Evolutionary conservation across 2,113 vertebrate species (phyloP), one percentile per base, ranked within the genome.

Genomic region (Malurus elegans): DNA sequence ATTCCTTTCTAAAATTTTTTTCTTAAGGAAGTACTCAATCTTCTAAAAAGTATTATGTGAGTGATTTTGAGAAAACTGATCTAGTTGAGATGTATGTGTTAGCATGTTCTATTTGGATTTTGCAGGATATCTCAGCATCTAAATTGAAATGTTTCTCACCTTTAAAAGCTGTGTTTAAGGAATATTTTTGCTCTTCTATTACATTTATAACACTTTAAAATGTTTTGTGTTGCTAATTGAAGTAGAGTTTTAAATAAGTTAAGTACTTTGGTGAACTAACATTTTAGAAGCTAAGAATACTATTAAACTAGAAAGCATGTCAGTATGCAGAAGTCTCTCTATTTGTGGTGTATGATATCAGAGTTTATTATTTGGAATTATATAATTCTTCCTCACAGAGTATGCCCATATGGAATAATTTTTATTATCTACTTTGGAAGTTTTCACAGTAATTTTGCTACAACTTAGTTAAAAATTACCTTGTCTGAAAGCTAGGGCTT

Each of bases 381-480:
- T 25, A 40, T 84, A 92, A 81, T 61, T 84, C 60, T 45, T 94
- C 78, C 80, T 84, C 17, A 28, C 87, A 92, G 86, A 92, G 8
- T 71, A 67, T 89, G 61, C 24, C 80, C 14, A 20, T 60, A 71
- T 40, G 92, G 93, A 92, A 91, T 96, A 71, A 40, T 47, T 95
- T 92, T 95, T 96, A 89, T 92, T 76, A 92, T 56, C 69, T 84
- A 18, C 40, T 84, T 81, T 23, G 26, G 20, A 94, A 81, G 21
- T 92, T 95, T 94, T 81, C 32, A 40, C 20, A 51, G 69, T 87
- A 85, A 79, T 96, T 96, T 94, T 96, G 11, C 29, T 96, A 16
- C 26, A 81, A 64, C 12, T 81, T 96, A 91, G 60, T 96, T 96
- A 95, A 95, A 92, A 94, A 87, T 96, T 42, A 95, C 96, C 92